phyloP scores from a whole-genome alignment of 2,888 invertebrate species.

The Apamea crenata region DNA sequence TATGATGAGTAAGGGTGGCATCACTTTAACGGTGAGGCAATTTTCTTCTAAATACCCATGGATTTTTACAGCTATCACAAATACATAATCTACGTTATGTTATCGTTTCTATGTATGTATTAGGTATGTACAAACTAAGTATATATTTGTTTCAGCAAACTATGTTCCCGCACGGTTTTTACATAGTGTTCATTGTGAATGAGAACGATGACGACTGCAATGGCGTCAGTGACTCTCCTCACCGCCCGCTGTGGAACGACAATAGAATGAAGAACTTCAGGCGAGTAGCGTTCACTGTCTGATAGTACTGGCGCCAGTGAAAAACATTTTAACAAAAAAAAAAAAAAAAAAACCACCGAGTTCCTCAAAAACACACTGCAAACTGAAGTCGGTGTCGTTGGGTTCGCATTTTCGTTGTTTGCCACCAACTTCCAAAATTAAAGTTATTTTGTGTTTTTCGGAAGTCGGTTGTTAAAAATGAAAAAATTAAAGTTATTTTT shows the following conservation, averaged over 20 bases:
- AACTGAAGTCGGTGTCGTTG: too few relatives aligned
- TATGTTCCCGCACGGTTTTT: slow-evolving; percentile 92
- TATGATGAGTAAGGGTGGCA: slow-evolving; percentile 94
- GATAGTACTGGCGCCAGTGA: not conserved
- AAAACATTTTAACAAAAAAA: too few relatives aligned
- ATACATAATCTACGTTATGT: not conserved
- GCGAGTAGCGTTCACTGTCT: slow-evolving; percentile 41
- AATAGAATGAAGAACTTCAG: slow-evolving; percentile 64
- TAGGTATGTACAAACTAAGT: not conserved
- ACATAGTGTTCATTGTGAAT: slow-evolving; percentile 93
- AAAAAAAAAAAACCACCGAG: too few relatives aligned
- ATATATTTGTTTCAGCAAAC: slow-evolving; percentile 88
- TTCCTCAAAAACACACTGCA: too few relatives aligned
- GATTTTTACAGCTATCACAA: not conserved
- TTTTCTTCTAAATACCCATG: not conserved
- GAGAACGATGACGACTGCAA: slow-evolving; percentile 90
- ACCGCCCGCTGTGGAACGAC: not conserved
- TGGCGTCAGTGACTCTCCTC: slow-evolving; percentile 53
- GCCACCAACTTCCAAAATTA: too few relatives aligned
- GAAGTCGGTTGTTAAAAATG: too few relatives aligned
- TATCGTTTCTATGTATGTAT: not conserved
- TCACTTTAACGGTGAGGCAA: slow-evolving; percentile 92
- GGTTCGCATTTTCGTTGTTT: too few relatives aligned
- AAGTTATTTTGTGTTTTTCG: too few relatives aligned
- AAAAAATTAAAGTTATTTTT: too few relatives aligned